These are phyloP conservation scores for Tamandua tetradactyla DNA, from an alignment of 2,797 vertebrate genomes.

Conservation along the genomic window DNA sequence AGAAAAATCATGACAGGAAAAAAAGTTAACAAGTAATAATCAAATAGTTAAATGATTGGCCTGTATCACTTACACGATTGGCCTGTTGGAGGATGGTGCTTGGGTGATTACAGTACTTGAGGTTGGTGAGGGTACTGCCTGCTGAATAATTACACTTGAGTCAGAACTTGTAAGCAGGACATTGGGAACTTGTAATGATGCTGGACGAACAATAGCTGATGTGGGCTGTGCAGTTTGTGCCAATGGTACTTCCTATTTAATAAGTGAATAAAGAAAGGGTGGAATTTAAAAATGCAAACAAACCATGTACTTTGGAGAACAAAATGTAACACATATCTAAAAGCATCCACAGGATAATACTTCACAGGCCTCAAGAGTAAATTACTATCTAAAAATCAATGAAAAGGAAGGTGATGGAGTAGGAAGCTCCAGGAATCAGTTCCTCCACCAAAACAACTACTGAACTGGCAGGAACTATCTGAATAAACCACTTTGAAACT, in stretches of 20 bases:
- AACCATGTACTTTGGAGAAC: slow-evolving; percentile 46
- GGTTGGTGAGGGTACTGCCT: slow-evolving; percentile 98
- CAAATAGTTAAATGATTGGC: slow-evolving; percentile 78
- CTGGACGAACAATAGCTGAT: slow-evolving; percentile 98
- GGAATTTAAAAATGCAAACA: slow-evolving; percentile 55
- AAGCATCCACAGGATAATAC: slow-evolving; percentile 24
- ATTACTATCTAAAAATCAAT: slow-evolving; percentile 37
- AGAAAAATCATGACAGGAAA: slow-evolving; percentile 56
- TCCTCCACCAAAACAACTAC: too few relatives aligned
- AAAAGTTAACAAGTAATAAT: slow-evolving; percentile 32
- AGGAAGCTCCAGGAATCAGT: too few relatives aligned
- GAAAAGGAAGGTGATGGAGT: not conserved
- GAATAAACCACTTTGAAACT: too few relatives aligned
- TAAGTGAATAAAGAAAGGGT: slow-evolving; percentile 83
- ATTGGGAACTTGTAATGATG: slow-evolving; percentile 98
- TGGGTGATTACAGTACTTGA: slow-evolving; percentile 99
- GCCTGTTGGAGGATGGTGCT: slow-evolving; percentile 97
- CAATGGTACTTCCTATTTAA: slow-evolving; percentile 93
- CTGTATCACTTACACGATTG: slow-evolving; percentile 96
- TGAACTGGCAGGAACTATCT: too few relatives aligned
- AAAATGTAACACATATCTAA: slow-evolving; percentile 33
- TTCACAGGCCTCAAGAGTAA: slow-evolving; percentile 12
- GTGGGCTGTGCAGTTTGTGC: slow-evolving; percentile 96
- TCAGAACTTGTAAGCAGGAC: slow-evolving; percentile 98
- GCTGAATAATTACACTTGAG: slow-evolving; percentile 98